phyloP scores from a whole-genome alignment of 2,888 invertebrate genomes.

The Parnassius apollo region DNA sequence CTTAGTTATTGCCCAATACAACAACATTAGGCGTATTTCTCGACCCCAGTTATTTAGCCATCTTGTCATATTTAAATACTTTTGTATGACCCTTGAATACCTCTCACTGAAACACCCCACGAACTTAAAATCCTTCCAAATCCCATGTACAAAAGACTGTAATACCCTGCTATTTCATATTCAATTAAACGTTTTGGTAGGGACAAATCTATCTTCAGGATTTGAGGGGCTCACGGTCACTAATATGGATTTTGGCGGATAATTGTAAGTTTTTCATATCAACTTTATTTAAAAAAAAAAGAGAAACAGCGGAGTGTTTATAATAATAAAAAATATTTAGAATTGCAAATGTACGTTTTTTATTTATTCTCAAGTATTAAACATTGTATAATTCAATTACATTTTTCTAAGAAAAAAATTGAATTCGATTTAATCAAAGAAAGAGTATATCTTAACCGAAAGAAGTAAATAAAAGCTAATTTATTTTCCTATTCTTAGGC shows the following conservation, averaged over 20 bases:
- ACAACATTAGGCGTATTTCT: slow-evolving; percentile 36
- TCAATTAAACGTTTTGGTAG: slow-evolving; percentile 85
- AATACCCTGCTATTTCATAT: slow-evolving; percentile 83
- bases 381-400: too few species aligned
- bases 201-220: slow-evolving; percentile 79
- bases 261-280: slow-evolving; percentile 8
- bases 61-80: slow-evolving; percentile 58
- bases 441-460: too few species aligned
- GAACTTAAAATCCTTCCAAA: slow-evolving; percentile 59
- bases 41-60: slow-evolving; percentile 57
- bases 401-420: too few species aligned
- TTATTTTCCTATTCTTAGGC: too few species aligned
- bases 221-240: slow-evolving; percentile 49
- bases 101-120: slow-evolving; percentile 60
- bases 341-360: too few species aligned
- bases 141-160: slow-evolving; percentile 74
- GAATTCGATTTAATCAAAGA: too few species aligned
- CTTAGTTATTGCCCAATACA: slow-evolving; percentile 33
- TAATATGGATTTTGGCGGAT: slow-evolving; percentile 41
- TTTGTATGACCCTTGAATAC: slow-evolving; percentile 68
- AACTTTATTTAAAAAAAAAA: not conserved
- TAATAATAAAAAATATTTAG: too few species aligned
- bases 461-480: too few species aligned
- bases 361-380: too few species aligned
- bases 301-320: not conserved